Base-by-base conservation (phyloP, 35 echinoderm and acorn worm genomes). In the Stichopus chloronotus region DNA sequence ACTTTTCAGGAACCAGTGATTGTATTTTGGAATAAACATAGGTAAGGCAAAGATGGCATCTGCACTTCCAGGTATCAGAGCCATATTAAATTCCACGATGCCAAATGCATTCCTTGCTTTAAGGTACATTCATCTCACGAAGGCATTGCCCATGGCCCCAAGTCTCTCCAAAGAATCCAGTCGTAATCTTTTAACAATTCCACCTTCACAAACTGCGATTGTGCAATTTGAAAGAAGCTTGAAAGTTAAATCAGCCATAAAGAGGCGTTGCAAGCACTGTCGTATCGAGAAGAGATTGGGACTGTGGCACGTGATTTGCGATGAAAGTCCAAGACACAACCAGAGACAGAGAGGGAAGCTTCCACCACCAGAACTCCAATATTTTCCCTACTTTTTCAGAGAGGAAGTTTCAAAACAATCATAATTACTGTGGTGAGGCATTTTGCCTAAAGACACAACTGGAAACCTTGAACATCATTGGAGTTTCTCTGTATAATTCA, bases 191-290 rank as follows among this genome's bases (percentile, higher is more conserved):
- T 24, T 16, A 59, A 21, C 24, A 17, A 25, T 52, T n/a, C 14
- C 23, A 72, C 19, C 30, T 52, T 89, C 19, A 54, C 2, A 59
- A 71, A 89, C 7, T 23, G 17, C 20, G 11, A 89, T 25, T 21
- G 21, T 89, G 12, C 59, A 71, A 71, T 56, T 72, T 22, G 7
- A 78, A 53, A 76, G 90, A 79, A 55, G 53, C 23, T 13, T 91
- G 10, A 91, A 91, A 72, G 90, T 91, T 21, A 91, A 79, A 79
- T 77, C 76, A 3, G 76, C 69, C 58, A 77, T 79, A 57, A 91
- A 91, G 90, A 77, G 56, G 24, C 24, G 90, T 57, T 91, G 90
- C 19, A 91, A 91, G 54, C 90, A 91, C 76, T 91, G 90, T 79
- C 52, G 72, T 57, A 65, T 91, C 14, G 72, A 78, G 21, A 91